Base-by-base conservation (phyloP, 2,113 vertebrate genomes). In the Perca fluviatilis region DNA sequence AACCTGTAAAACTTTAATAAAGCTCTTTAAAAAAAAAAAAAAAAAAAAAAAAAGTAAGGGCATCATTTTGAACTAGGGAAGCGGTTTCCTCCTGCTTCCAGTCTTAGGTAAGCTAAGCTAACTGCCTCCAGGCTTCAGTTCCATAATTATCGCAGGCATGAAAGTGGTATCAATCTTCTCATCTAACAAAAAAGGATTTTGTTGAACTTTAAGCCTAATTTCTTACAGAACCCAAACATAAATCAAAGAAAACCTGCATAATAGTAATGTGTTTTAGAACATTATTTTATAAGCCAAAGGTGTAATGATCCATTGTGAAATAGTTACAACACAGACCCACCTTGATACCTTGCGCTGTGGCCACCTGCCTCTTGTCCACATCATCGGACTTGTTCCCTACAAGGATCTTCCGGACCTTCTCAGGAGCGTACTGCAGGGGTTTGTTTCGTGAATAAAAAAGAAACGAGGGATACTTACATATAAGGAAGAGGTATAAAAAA, bases 381-480 rank as follows among this genome's bases (percentile, higher is more conserved):
- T 98, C 97, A 4, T 99, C 98, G 0, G 97, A 97, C 89, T 99
- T 99, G 85, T 99, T 99, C 76, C 97, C 98, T 0, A 99, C 97
- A 0, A 99, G 96, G 92, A 99, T 98, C 94, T 98, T 99, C 93
- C 97, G 97, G 72, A 99, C 97, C 1, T 97, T 97, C 0, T 97
- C 97, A 0, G 98, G 98, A 3, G 98, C 98, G 0, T 99, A 98
- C 98, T 99, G 88, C 57, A 58, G n/a, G 21, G 50, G 40, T 66
- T 71, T 30, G 64, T 18, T 80, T 67, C 51, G 60, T 25, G 56
- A 23, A 69, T 3, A 57, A 4, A 23, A 75, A 53, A 21, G 13
- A 63, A 57, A 70, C 0, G 3, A 46, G 10, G 3, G 25, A 82
- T 33, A 61, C 78, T 53, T 65, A 77, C 58, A 57, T 72, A 77